Evolutionary conservation across 1,140 invertebrate species (phyloP), one percentile per base, ranked within the genome.

Genomic region (Heliconius congener): DNA sequence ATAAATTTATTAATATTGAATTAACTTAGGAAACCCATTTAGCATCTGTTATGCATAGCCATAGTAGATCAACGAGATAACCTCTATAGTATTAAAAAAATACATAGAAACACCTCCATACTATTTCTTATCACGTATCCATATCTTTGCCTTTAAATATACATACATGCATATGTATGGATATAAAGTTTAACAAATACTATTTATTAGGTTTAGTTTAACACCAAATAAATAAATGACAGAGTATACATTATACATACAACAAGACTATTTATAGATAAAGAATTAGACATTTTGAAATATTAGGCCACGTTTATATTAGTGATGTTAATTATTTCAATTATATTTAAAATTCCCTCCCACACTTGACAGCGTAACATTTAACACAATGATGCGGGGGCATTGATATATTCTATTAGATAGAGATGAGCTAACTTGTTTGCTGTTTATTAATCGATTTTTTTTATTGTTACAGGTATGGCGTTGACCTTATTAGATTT

Each of bases 401-500:
- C 37, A 86, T 81, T 81, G 83, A 88, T 85, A 85, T 88, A 87
- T 87, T 76, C 74, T 73, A 80, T 81, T 86, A 84, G 85, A 83
- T 82, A 82, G 52, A 71, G 72, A 87, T 90, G 88, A 89, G 82
- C 88, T 86, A 91, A 91, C 84, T 79, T 82, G 83, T 76, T 86
- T 87, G 86, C 80, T 91, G 83, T 76, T 85, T 87, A 87, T 81
- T 91, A 89, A 88, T 91, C 90, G 85, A 86, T 88, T 87, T 87
- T 90, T 79, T 90, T 87, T 79, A 90, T 91, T 91, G 88, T 90
- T 91, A 86, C 86, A 90, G 89, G 89, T 91, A 90, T 77, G 84
- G 81, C 8, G 27, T 66, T 66, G 3, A 4, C 11, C 23, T 66
- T 11, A 30, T 66, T 13, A 23, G 27, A 1, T 66, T 30, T 66